Evolutionary conservation across 2,113 vertebrate genomes (phyloP), one percentile per base, ranked within the genome.

Genomic region (Pseudopipra pipra): DNA sequence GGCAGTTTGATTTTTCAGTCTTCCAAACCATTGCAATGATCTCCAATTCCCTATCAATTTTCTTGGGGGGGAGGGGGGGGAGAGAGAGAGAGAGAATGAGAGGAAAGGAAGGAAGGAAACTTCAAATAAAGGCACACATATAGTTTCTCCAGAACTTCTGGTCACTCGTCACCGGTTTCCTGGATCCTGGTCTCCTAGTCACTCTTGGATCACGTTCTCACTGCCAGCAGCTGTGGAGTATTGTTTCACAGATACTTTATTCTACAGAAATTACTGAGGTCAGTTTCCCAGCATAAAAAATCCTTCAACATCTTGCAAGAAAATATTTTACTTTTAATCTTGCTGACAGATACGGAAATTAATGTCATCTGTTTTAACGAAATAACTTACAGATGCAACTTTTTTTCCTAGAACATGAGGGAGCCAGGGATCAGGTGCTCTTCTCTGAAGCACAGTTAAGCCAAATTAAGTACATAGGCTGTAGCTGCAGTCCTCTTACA

Each of bases 1-100:
- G 13, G 25, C 2, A 1, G 21, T 35, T 75, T 46, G 6, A 17
- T 65, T 77, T 59, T 21, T 30, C 33, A 63, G 8, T 23, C 39
- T 77, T 65, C 8, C n/a, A 65, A 71, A 71, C 8, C 8, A 52
- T 41, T 2, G 5, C 18, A 63, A n/a, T 44, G 9, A 37, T 31
- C 15, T 31, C 33, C 71, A 39, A n/a, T 56, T 63, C 5, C 55
- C 1, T 47, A 35, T 12, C 12, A 58, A 35, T 78, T 79, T 66
- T 25, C 33, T 39, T 8, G 21, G 5, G 12, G 3, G 0, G 43
- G 3, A 20, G 28, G 5, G 39, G 39, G 12, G 12, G 12, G 11
- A 5, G 9, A 5, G 39, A 28, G 27, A 5, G 10, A 41, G 39
- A 28, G 27, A 28, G 52, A 54, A 30, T 15, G 27, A 28, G 27